Conservation (phyloP, 2,888 invertebrate species). For the Rhaphigaster nebulosa region DNA sequence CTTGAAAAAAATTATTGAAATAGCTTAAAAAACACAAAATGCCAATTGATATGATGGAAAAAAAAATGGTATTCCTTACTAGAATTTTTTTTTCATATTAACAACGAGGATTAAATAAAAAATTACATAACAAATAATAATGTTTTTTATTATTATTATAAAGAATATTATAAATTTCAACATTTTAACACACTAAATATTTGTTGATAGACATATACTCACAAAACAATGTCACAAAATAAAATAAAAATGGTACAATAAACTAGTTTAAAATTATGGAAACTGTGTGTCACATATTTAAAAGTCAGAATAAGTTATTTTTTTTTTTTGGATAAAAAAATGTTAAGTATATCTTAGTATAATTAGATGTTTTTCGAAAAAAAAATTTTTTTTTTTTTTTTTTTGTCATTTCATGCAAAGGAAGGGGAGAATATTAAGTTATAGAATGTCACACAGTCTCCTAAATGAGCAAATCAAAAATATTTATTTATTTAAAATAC, state of each 20-base stretch:
- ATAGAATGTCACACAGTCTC: slow-evolving; percentile 58
- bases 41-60: no score
- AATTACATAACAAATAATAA: slow-evolving; percentile 46
- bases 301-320: neutral
- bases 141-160: slow-evolving; percentile 56
- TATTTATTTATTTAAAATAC: slow-evolving; percentile 52
- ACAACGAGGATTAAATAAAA: neutral
- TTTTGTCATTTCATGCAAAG: neutral
- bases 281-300: slow-evolving; percentile 56
- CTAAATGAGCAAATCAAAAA: slow-evolving; percentile 59
- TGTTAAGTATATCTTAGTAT: neutral
- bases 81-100: neutral
- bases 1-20: no score
- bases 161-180: slow-evolving; percentile 61
- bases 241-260: slow-evolving; percentile 56
- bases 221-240: slow-evolving; percentile 52
- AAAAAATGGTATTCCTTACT: no score
- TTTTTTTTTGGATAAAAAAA: neutral
- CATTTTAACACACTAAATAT: slow-evolving; percentile 61
- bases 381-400: neutral
- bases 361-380: no score
- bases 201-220: slow-evolving; percentile 55
- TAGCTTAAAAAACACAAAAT: no score
- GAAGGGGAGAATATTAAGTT: neutral
- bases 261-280: slow-evolving; percentile 51